A percentile compares a stretch with the other conserved stretches of the same genome.
Evolutionary conservation across 2,113 vertebrate species (phyloP).

Genomic region (Murina feae): DNA sequence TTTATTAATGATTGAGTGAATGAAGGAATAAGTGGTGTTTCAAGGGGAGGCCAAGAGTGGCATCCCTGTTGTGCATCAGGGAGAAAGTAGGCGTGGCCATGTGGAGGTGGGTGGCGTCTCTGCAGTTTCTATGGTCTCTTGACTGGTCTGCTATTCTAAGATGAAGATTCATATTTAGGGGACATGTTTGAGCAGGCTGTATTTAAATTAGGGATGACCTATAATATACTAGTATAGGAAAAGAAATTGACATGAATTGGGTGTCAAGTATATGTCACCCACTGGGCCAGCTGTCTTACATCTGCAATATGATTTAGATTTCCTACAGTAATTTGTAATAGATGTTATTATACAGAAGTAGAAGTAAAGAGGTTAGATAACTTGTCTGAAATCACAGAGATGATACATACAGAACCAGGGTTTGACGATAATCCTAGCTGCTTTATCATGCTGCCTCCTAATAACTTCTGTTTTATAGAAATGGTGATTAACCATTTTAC

Average conservation of each 20-base stretch:
- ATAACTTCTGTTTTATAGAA: not conserved
- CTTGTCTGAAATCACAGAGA: not conserved
- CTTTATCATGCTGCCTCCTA: not conserved
- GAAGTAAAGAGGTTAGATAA: not conserved
- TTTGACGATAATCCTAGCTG: not conserved
- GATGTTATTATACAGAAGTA: not conserved
- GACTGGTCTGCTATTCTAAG: not conserved
- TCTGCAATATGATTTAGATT: not conserved
- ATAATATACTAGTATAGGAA: not conserved
- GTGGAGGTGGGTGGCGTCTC: not conserved
- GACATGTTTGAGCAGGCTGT: not conserved
- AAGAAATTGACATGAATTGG: not conserved
- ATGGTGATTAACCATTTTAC: slow-evolving; percentile 53
- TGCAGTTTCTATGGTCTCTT: not conserved
- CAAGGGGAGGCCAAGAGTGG: not conserved
- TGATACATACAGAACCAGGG: not conserved
- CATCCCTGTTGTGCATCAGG: not conserved
- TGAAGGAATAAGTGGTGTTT: not conserved
- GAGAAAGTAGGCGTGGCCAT: not conserved
- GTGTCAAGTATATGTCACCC: not conserved
- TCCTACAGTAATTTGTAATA: not conserved
- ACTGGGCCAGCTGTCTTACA: not conserved
- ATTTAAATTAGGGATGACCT: not conserved
- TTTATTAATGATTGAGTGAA: not conserved
- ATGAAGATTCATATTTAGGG: not conserved